Percentiles rank a stretch among this genome's conserved stretches.
phyloP scores from a whole-genome alignment of 2,888 invertebrate species.

The Drosophila neonasuta region DNA sequence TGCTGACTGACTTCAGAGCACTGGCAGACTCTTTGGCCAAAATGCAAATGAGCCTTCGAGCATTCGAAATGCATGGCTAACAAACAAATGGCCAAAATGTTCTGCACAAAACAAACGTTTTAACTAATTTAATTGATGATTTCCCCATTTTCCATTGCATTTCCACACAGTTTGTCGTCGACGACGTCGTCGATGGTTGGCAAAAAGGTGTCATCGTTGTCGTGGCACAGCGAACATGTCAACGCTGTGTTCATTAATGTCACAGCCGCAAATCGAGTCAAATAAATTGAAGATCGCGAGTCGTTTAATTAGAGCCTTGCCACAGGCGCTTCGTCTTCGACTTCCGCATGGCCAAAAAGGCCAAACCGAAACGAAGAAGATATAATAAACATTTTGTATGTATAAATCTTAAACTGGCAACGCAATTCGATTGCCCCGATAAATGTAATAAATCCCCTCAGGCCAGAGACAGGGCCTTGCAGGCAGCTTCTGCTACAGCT shows the following conservation, averaged over 20 bases:
- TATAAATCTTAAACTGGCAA: slow-evolving; percentile 67
- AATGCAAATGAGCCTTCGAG: slow-evolving; percentile 75
- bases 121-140: slow-evolving; percentile 76
- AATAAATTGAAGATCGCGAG: slow-evolving; percentile 66
- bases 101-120: slow-evolving; percentile 57
- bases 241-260: slow-evolving; percentile 75
- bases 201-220: slow-evolving; percentile 73
- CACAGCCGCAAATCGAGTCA: slow-evolving; percentile 63
- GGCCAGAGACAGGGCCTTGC: slow-evolving; percentile 31
- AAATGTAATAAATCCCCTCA: slow-evolving; percentile 69
- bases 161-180: slow-evolving; percentile 69
- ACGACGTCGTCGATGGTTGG: slow-evolving; percentile 59
- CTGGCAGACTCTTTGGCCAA: slow-evolving; percentile 21
- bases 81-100: slow-evolving; percentile 56
- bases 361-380: slow-evolving; percentile 4
- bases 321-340: slow-evolving; percentile 19
- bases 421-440: slow-evolving; percentile 73
- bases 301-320: slow-evolving; percentile 66
- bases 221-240: slow-evolving; percentile 66
- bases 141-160: slow-evolving; percentile 53
- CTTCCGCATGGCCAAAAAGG: slow-evolving; percentile 61
- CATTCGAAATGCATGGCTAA: slow-evolving; percentile 43
- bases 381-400: slow-evolving; percentile 41
- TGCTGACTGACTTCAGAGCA: not conserved
- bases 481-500: slow-evolving; percentile 23